Evolutionary conservation across 2,797 vertebrate species (phyloP).

Genomic region (Monodelphis domestica): DNA sequence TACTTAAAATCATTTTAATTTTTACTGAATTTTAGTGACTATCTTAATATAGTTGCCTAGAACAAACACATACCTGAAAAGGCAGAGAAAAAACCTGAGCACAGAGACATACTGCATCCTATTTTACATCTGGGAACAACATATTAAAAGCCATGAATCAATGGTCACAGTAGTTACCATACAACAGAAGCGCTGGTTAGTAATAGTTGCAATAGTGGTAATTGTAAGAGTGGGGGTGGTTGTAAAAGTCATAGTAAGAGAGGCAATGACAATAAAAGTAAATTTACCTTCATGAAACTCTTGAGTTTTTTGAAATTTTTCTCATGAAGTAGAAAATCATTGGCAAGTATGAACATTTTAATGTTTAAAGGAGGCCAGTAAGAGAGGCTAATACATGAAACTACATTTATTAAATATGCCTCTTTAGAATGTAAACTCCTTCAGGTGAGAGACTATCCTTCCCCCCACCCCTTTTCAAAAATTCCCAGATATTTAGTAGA

Average conservation of each 20-base stretch:
- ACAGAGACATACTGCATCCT: neutral
- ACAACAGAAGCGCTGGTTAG: neutral
- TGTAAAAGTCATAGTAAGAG: neutral
- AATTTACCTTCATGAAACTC: neutral
- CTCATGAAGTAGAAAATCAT: neutral
- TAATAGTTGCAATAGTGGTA: neutral
- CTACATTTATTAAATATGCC: neutral
- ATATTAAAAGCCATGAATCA: neutral
- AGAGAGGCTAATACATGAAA: neutral
- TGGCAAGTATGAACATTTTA: neutral
- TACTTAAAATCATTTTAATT: constrained; percentile 28
- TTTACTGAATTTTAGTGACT: neutral
- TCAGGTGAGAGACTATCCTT: neutral
- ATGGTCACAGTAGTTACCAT: neutral
- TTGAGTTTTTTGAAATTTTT: neutral
- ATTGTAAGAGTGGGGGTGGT: neutral
- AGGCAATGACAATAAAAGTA: neutral
- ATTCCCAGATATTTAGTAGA: neutral
- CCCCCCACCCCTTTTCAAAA: no score
- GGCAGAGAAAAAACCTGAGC: neutral
- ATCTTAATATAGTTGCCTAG: neutral
- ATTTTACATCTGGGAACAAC: neutral
- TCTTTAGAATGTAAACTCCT: neutral
- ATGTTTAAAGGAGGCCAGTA: neutral
- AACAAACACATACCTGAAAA: neutral